A percentile compares a stretch with the other conserved stretches of the same genome.
phyloP scores from a whole-genome alignment of 92 coral and sea anemone species.

The Epizoanthus fatuus region DNA sequence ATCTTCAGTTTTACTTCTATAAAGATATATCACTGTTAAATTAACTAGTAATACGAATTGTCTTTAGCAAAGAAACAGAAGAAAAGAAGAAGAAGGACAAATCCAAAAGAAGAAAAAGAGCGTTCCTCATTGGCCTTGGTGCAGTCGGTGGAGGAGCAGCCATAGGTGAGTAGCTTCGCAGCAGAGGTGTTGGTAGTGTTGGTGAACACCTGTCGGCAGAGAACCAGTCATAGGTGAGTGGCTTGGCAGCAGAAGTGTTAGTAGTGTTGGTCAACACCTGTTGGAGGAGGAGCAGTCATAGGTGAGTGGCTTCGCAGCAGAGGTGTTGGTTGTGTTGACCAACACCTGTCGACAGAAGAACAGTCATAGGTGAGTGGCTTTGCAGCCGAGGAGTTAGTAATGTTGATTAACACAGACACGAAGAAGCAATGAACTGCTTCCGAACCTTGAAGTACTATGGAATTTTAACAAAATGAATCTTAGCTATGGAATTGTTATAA shows the following conservation, averaged over 20 bases:
- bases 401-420: too few relatives aligned
- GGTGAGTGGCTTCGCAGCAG: conserved; percentile 42
- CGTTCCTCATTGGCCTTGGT: conserved; percentile 84
- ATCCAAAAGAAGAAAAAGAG: conserved; percentile 56
- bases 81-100: conserved; percentile 49
- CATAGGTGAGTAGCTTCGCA: conserved; percentile 57
- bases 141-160: conserved; percentile 85
- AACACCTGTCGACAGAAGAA: conserved; percentile 65
- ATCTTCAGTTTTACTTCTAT: conserved; percentile 21
- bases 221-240: neutral
- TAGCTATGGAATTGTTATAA: too few relatives aligned
- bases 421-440: too few relatives aligned
- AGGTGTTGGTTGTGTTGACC: too few relatives aligned
- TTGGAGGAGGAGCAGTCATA: conserved; percentile 79
- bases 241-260: too few relatives aligned
- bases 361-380: conserved; percentile 66
- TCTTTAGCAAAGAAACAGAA: conserved; percentile 60
- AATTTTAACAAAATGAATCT: too few relatives aligned
- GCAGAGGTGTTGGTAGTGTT: too few relatives aligned
- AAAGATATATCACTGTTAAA: neutral
- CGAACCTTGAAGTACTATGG: too few relatives aligned
- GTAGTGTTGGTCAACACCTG: neutral
- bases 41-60: neutral
- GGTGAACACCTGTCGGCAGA: neutral
- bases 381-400: too few relatives aligned